Evolutionary conservation across 2,888 invertebrate genomes (phyloP).

Genomic region (Temnothorax rugatulus): DNA sequence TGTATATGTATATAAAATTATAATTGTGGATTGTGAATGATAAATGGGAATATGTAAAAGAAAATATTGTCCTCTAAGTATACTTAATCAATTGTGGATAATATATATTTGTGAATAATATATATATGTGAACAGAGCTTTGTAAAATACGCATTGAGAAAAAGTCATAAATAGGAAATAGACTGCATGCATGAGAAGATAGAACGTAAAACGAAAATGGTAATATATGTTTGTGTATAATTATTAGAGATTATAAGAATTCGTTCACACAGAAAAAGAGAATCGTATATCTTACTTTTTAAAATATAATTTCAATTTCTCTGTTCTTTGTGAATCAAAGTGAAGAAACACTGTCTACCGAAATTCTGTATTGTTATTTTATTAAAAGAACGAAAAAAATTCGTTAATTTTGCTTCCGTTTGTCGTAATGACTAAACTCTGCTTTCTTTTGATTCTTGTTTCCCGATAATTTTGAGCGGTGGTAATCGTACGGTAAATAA

Average conservation of each 20-base stretch:
- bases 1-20: not conserved
- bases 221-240: constrained; percentile 17
- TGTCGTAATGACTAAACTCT: too few species aligned
- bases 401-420: not conserved
- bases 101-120: not conserved
- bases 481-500: constrained; percentile 14
- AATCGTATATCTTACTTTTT: not conserved
- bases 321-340: too few species aligned
- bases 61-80: not conserved
- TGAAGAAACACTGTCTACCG: not conserved
- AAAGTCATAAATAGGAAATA: constrained; percentile 20
- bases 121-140: not conserved
- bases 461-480: not conserved
- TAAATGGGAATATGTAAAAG: constrained; percentile 8
- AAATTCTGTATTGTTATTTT: not conserved
- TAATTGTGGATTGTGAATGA: not conserved
- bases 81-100: not conserved
- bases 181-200: not conserved
- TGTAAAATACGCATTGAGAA: constrained; percentile 17
- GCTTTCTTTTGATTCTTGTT: not conserved
- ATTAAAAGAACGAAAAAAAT: not conserved
- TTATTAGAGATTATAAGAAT: not conserved
- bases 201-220: constrained; percentile 20
- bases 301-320: not conserved
- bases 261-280: not conserved